Base-by-base conservation (phyloP, 2,113 vertebrate species). In the Pluvianellus socialis region DNA sequence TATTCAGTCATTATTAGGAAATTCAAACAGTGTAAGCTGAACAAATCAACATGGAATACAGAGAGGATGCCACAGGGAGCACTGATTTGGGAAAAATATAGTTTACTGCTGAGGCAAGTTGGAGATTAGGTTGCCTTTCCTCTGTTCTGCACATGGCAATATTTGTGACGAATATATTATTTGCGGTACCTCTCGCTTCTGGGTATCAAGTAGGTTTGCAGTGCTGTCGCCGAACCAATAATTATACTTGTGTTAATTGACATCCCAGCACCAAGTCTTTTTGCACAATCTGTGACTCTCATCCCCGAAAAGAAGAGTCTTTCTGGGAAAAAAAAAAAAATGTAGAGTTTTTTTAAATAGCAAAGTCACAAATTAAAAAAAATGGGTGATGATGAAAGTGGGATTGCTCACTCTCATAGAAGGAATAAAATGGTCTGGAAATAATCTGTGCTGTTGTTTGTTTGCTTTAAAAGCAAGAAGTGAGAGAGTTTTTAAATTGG, bases 1-100 rank as follows among this genome's bases (percentile, higher is more conserved):
- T 81, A 55, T 95, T 86, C 82, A 40, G 17, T 92, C 82, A 88
- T 93, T 93, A 92, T 95, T 88, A 91, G 91, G 68, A 94, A 88
- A 83, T 59, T 86, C 85, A 88, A 87, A 76, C 63, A 63, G 79
- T 65, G 27, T 53, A 89, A 93, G 91, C 92, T 94, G 90, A 96
- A 95, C 82, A 88, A 93, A 96, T 93, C 73, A 80, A 93, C 83
- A 24, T 21, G 66, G 94, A 71, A 86, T 84, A 70, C 52, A 61
- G 89, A 81, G 56, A 95, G 9, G 77, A 86, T 88, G 85, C 79
- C 91, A 80, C 53, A 81, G 72, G 92, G 81, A 96, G 17, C 58
- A n/a, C 0, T 23, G 53, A 68, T 74, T 94, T 82, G 17, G 79
- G 89, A 62, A 73, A 85, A 90, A 72, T 19, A 79, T 42, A 70